Conservation (phyloP, 2,113 vertebrate genomes). For the Apeltes quadracus region DNA sequence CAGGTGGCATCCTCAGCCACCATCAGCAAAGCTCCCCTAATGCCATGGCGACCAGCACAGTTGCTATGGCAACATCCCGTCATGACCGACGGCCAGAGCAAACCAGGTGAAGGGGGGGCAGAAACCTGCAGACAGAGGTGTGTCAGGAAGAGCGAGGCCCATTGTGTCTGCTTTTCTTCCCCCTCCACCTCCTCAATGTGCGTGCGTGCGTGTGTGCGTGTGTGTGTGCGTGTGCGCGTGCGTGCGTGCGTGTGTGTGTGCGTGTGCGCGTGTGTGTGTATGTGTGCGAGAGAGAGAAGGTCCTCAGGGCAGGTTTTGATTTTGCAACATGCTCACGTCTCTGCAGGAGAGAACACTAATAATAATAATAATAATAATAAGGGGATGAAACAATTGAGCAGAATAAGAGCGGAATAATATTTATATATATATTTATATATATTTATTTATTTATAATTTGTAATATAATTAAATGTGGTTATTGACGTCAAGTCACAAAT, state of each 20-base stretch:
- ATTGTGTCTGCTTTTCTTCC: slow-evolving; percentile 15
- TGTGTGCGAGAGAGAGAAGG: no score
- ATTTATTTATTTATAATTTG: no score
- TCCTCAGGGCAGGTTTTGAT: no score
- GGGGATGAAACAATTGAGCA: no score
- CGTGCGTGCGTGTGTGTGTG: no score
- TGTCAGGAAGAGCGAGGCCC: background rate
- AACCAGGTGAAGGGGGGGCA: slow-evolving; percentile 76
- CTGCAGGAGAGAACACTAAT: no score
- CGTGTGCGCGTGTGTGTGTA: no score
- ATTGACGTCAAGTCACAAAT: no score
- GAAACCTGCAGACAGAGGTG: background rate
- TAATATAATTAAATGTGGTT: no score
- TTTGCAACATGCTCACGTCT: background rate
- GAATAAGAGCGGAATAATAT: no score
- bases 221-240: slow-evolving; percentile 11
- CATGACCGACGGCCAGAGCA: slow-evolving; percentile 60
- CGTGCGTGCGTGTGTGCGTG: slow-evolving; percentile 55
- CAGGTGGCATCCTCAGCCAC: slow-evolving; percentile 69
- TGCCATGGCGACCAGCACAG: slow-evolving; percentile 47
- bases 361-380: no score
- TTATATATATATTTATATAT: no score
- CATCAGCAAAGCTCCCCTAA: slow-evolving; percentile 1
- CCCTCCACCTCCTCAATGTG: slow-evolving; percentile 35
- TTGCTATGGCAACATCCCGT: slow-evolving; percentile 64